A percentile compares a stretch with the other conserved stretches of the same genome.
These are phyloP conservation scores for Lophura nycthemera DNA, from an alignment of 2,113 vertebrate species.

Conservation along the genomic window DNA sequence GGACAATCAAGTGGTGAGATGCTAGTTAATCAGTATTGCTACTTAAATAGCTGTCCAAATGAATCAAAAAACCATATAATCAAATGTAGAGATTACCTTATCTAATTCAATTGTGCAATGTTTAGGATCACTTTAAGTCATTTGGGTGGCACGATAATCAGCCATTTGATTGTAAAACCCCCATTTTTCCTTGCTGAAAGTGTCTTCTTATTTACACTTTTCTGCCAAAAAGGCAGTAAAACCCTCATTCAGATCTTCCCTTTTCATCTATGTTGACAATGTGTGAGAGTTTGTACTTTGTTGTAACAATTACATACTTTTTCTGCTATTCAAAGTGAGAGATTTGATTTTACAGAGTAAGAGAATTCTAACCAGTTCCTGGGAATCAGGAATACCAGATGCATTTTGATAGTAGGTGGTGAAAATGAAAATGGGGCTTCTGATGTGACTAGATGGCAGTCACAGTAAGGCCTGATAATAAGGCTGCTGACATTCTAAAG, in stretches of 20 bases:
- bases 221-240: neutral
- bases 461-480: neutral
- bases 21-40: neutral
- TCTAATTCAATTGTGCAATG: neutral
- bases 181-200: neutral
- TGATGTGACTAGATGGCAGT: neutral
- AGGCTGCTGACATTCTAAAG: neutral
- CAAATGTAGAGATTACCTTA: neutral
- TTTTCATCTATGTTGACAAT: neutral
- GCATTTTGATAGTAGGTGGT: neutral
- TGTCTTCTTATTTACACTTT: neutral
- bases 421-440: neutral
- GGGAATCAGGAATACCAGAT: neutral
- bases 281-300: conserved; percentile 3
- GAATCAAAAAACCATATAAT: neutral
- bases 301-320: neutral
- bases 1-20: neutral
- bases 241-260: neutral
- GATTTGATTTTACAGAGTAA: neutral
- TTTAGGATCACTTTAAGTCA: neutral
- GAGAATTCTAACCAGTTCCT: neutral
- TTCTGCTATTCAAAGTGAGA: neutral
- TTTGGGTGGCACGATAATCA: neutral
- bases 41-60: neutral
- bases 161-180: neutral